Base-by-base conservation (phyloP, 2,797 vertebrate genomes). In the Sebastes dallii region DNA sequence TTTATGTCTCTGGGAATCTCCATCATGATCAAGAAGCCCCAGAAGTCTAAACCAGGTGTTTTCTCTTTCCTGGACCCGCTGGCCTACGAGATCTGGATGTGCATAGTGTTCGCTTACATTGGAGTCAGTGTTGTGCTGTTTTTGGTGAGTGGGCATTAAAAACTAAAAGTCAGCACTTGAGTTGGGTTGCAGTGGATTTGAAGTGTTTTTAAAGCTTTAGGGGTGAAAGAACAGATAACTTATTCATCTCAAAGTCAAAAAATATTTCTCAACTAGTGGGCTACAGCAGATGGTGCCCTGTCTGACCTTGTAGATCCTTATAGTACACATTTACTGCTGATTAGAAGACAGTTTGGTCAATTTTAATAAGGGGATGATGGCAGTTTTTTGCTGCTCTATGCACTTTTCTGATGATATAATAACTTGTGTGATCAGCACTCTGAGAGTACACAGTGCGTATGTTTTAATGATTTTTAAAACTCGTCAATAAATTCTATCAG, bases 61-160 rank as follows among this genome's bases (percentile, higher is more conserved):
- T 99, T 99, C 95, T 99, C 98, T 81, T 99, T 99, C 96, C 95
- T 99, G 96, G 98, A 99, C 86, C 98, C 98, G 25, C 95, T 99
- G 95, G 98, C 98, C 39, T 99, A 99, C 79, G 98, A 99, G 95
- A 99, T 99, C 88, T 99, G 98, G 98, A 99, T 99, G 98, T 99
- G 98, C 93, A 99, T 99, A 89, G 98, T 99, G 85, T 99, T 99
- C 91, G 98, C 98, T 86, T 99, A 99, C 95, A 99, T 99, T 81
- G 98, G 98, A 77, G 98, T 99, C 96, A 99, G 98, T 85, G 98
- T 99, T 85, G 98, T 99, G 92, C 96, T 99, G 69, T 99, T 99
- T 95, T 96, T 99, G 93, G 98, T 99, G 89, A 94, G 94, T 90
- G 55, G 52, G 34, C 32, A 3, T 55, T 60, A 27, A n/a, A 78